Percentiles rank a stretch among this genome's conserved stretches.
phyloP scores from a whole-genome alignment of 2,888 invertebrate genomes.

The Andrena marginata region DNA sequence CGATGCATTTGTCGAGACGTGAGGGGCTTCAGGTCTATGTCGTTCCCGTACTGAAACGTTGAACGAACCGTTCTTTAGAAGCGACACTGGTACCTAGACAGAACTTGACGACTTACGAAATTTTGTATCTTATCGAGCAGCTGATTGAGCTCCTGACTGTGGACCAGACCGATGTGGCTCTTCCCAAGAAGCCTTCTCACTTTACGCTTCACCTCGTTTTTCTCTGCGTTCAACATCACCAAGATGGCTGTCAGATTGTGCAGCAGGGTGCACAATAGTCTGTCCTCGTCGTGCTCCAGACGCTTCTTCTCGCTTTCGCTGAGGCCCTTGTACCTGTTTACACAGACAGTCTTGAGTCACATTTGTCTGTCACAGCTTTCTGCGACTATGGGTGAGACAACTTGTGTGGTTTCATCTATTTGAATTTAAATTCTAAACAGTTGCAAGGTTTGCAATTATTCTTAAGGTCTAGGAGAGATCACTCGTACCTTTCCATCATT shows the following conservation, averaged over 20 bases:
- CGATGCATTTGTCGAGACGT: conserved; percentile 98
- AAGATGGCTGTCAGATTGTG: conserved; percentile 98
- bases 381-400: too few species aligned
- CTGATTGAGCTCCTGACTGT: conserved; percentile 98
- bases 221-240: conserved; percentile 95
- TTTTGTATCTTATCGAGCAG: conserved; percentile 97
- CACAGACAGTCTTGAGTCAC: too few species aligned
- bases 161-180: conserved; percentile 98
- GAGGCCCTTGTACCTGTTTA: conserved; percentile 92
- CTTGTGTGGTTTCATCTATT: too few species aligned
- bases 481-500: conserved; percentile 95
- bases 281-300: conserved; percentile 98
- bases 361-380: not conserved
- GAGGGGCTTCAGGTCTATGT: conserved; percentile 98
- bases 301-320: conserved; percentile 97
- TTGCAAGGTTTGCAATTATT: not conserved
- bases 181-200: conserved; percentile 97
- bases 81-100: not conserved
- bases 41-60: conserved; percentile 94
- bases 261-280: conserved; percentile 96
- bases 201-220: conserved; percentile 94
- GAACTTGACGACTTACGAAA: conserved; percentile 90
- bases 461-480: not conserved
- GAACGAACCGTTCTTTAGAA: not conserved
- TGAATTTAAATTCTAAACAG: too few species aligned